A percentile compares a stretch with the other conserved stretches of the same genome.
Evolutionary conservation across 1,140 invertebrate species (phyloP).

Genomic region (Telenomus remus): DNA sequence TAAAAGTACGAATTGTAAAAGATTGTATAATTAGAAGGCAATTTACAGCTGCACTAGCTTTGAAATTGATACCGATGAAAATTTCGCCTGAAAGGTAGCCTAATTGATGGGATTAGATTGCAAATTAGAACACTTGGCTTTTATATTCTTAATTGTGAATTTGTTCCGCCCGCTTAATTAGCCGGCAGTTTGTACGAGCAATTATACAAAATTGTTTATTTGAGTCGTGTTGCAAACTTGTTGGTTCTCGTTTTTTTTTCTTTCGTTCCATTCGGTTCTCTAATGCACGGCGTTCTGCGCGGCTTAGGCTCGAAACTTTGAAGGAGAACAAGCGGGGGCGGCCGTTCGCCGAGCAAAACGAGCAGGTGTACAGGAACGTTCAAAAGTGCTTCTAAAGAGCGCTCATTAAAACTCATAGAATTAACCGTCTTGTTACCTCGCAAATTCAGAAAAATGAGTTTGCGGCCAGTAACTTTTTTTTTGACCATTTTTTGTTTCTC

Average conservation of each 20-base stretch:
- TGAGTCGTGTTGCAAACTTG: background rate
- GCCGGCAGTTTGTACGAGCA: too few relatives aligned
- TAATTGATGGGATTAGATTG: too few relatives aligned
- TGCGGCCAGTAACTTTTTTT: too few relatives aligned
- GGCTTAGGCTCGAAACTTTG: constrained; percentile 17
- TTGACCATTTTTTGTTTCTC: constrained; percentile 12
- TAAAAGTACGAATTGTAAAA: background rate
- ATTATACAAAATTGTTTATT: too few relatives aligned
- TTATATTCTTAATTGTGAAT: too few relatives aligned
- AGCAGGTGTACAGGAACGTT: constrained; percentile 54
- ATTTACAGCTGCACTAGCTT: background rate
- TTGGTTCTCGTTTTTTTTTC: background rate
- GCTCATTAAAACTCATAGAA: constrained; percentile 54
- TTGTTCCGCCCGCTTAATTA: too few relatives aligned
- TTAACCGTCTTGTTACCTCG: constrained; percentile 51
- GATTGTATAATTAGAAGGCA: background rate
- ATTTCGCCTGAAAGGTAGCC: too few relatives aligned
- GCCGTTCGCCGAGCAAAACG: constrained; percentile 46
- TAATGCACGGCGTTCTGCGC: constrained; percentile 41
- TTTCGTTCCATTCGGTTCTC: constrained; percentile 18
- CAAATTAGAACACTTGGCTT: too few relatives aligned
- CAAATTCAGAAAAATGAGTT: constrained; percentile 50
- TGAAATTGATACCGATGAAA: too few relatives aligned
- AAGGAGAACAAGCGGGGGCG: constrained; percentile 53
- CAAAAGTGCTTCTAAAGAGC: constrained; percentile 54